phyloP scores from a whole-genome alignment of 2,797 vertebrate genomes.

The Prionace glauca region DNA sequence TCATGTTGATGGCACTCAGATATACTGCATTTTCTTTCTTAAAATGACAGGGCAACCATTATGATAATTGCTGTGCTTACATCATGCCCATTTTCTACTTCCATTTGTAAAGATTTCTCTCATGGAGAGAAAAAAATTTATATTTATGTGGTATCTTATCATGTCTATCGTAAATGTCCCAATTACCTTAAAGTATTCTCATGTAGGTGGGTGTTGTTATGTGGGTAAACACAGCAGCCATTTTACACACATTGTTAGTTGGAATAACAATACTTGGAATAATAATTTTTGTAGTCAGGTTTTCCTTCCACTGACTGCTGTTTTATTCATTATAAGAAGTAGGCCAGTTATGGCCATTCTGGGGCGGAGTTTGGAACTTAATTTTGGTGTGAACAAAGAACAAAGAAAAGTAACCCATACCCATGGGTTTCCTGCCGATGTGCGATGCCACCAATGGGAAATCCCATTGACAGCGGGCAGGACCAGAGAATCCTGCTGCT shows the following conservation, averaged over 20 bases:
- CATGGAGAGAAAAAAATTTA: background rate
- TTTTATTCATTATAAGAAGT: background rate
- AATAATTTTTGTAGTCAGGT: background rate
- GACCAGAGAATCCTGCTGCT: too few species aligned
- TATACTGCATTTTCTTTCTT: background rate
- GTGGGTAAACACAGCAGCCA: background rate
- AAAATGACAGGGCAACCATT: background rate
- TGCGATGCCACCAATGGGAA: too few species aligned
- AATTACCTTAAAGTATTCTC: background rate
- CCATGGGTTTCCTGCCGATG: too few species aligned
- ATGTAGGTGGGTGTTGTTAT: background rate
- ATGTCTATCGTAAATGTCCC: background rate
- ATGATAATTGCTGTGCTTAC: background rate
- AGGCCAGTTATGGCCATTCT: background rate
- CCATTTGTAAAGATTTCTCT: background rate
- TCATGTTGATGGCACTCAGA: background rate
- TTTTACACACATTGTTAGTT: background rate
- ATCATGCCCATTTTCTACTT: background rate
- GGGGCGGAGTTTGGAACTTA: background rate
- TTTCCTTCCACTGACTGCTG: background rate
- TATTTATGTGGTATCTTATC: background rate
- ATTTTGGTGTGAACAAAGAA: background rate
- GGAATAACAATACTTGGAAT: background rate
- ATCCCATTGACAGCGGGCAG: too few species aligned
- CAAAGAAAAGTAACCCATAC: too few species aligned